Percentiles rank a stretch among this genome's conserved stretches.
Evolutionary conservation across 2,888 invertebrate genomes (phyloP).

Genomic region (Amaurobius ferox): DNA sequence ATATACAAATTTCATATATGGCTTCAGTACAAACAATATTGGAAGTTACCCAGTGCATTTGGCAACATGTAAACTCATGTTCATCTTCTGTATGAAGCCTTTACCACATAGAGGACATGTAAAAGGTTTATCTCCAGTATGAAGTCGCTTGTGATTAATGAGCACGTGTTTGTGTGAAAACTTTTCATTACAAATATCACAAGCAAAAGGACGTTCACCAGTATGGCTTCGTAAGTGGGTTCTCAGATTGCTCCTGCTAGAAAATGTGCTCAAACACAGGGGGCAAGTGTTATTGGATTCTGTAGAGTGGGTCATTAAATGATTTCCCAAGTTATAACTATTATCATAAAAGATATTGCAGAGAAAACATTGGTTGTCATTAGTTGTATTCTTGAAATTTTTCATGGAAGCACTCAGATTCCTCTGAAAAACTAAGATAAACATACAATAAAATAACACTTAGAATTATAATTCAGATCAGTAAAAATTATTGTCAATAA

Average conservation of each 20-base stretch:
- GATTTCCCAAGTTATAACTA: conserved; percentile 17
- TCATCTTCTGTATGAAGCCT: conserved; percentile 16
- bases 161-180: conserved; percentile 31
- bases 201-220: conserved; percentile 19
- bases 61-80: conserved; percentile 22
- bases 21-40: neutral
- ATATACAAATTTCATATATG: neutral
- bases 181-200: conserved; percentile 11
- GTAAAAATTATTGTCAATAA: no score
- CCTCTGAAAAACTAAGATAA: conserved; percentile 25
- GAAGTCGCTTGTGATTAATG: conserved; percentile 15
- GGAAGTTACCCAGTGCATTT: neutral
- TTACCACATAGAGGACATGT: conserved; percentile 14
- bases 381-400: neutral
- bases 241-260: conserved; percentile 8
- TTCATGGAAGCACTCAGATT: neutral
- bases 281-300: conserved; percentile 1
- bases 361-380: neutral
- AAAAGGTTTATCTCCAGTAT: conserved; percentile 23
- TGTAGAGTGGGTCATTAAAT: conserved; percentile 15
- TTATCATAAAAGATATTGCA: neutral
- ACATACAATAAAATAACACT: neutral
- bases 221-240: conserved; percentile 34
- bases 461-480: no score
- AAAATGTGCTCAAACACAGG: conserved; percentile 5